These are phyloP conservation scores for Hassar affinis DNA, from an alignment of 2,113 vertebrate genomes.

Conservation along the genomic window DNA sequence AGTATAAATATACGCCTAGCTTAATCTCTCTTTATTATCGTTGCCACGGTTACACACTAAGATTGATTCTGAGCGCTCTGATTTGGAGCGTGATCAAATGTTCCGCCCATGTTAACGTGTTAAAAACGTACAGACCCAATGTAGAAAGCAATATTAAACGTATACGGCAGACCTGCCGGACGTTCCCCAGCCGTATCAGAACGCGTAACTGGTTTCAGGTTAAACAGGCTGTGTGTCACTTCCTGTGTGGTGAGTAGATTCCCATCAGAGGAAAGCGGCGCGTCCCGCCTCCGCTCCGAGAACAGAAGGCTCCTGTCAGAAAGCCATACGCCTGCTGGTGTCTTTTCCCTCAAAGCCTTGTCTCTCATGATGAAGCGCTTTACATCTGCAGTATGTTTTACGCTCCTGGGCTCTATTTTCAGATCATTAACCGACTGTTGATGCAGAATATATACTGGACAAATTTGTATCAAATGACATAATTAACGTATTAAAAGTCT, in stretches of 20 bases:
- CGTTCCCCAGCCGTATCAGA: not conserved
- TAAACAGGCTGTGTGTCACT: not conserved
- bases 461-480: not conserved
- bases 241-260: not conserved
- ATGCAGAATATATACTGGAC: not conserved
- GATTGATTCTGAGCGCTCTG: not conserved
- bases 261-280: not conserved
- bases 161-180: not conserved
- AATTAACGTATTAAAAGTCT: not conserved
- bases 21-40: not conserved
- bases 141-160: not conserved
- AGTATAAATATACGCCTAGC: not conserved
- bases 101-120: not conserved
- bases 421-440: not conserved
- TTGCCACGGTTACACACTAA: not conserved
- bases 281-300: not conserved
- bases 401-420: constrained; percentile 18
- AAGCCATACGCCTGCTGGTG: not conserved
- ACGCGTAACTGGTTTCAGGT: no score
- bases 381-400: not conserved
- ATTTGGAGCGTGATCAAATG: not conserved
- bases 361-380: not conserved
- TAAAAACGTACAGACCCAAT: not conserved
- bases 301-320: constrained; percentile 19
- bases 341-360: not conserved